phyloP scores from a whole-genome alignment of 2,113 vertebrate species.

The Strix aluco region DNA sequence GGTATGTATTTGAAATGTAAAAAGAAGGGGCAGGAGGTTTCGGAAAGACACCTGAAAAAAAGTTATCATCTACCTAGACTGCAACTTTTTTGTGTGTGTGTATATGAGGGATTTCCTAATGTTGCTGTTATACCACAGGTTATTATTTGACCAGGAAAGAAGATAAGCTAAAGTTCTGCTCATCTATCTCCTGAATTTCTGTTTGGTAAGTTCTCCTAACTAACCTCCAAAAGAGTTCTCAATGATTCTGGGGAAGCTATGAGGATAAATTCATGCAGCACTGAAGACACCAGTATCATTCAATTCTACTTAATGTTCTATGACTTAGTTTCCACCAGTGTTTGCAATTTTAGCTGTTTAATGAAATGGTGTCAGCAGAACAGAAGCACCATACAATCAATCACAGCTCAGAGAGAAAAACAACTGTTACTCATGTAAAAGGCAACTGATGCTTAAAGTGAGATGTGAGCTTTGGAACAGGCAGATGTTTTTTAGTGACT shows the following conservation, averaged over 20 bases:
- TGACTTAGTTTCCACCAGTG: background rate
- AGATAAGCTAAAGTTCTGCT: background rate
- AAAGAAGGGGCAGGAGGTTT: background rate
- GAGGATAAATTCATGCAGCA: background rate
- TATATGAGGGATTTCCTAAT: background rate
- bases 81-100: background rate
- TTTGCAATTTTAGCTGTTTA: background rate
- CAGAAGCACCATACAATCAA: background rate
- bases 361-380: background rate
- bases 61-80: background rate
- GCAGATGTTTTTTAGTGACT: background rate
- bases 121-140: background rate
- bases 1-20: background rate
- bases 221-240: background rate
- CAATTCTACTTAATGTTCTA: background rate
- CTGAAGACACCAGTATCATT: background rate
- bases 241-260: background rate
- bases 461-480: background rate
- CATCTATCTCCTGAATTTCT: background rate
- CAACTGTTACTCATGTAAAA: background rate
- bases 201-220: background rate
- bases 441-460: background rate
- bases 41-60: background rate
- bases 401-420: background rate
- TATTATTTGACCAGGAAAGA: background rate